Base-by-base conservation (phyloP, 2,888 invertebrate species). In the Macrophya annulata region DNA sequence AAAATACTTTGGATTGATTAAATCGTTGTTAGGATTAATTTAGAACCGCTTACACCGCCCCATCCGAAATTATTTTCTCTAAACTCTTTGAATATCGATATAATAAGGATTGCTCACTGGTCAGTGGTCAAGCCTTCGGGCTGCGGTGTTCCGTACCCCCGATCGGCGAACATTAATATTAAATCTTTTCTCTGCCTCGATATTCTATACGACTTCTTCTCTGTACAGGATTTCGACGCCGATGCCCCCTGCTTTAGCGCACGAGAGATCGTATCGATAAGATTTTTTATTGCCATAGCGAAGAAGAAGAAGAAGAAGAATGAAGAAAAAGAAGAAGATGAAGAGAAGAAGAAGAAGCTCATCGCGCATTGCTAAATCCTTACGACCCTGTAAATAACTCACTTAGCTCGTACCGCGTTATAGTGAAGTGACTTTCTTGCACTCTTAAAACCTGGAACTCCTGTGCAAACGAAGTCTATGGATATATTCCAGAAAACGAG, bases 111-210 rank as follows among this genome's bases (percentile, higher is more conserved):
- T n/a, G 55, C n/a, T 55, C 55, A 55, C n/a, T 15, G 48, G 48
- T 48, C 48, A 48, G 4, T 48, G 48, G 48, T 15, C 59, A 59
- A 1, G 12, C 62, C 25, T 12, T 2, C 12, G 62, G 62, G 21
- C 62, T 0, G 12, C 2, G 62, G 62, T 25, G 10, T 25, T 9
- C 25, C 55, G 4, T 48, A 15, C 48, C 43, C 51, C 55, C n/a
- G n/a, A n/a, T 55, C 55, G n/a, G n/a, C n/a, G n/a, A 55, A 55
- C 90, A 90, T 90, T 91, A 91, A 91, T 91, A 90, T 90, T 89
- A 90, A 91, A 89, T 89, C 88, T 90, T 89, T 88, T 89, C 88
- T 89, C 89, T 86, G 88, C 37, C 37, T n/a, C 51, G 31, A 40
- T 31, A 68, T 17, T 4, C 68, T 25, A 68, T 68, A 55, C 55